A percentile compares a stretch with the other conserved stretches of the same genome.
Conservation (phyloP, 2,113 vertebrate genomes). For the Chamaea fasciata region DNA sequence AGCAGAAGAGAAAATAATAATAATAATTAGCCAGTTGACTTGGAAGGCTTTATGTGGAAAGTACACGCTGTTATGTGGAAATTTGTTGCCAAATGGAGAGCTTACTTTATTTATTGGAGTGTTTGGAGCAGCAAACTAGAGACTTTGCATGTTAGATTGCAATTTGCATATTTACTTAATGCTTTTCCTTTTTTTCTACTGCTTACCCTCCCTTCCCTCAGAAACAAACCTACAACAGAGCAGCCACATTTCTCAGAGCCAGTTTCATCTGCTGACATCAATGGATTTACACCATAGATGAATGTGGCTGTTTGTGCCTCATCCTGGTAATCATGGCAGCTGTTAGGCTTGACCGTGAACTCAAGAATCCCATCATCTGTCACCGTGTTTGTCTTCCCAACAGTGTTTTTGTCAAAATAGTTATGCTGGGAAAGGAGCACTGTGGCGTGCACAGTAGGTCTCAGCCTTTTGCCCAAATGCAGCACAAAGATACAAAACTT, state of each 20-base stretch:
- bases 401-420: neutral
- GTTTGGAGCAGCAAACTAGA: conserved; percentile 6
- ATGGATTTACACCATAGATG: neutral
- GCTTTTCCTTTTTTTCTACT: neutral
- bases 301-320: neutral
- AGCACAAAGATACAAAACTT: neutral
- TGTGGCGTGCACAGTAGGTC: neutral
- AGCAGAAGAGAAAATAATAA: conserved; percentile 32
- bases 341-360: neutral
- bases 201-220: neutral
- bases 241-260: neutral
- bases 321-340: neutral
- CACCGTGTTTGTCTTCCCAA: neutral
- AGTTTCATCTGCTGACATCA: neutral
- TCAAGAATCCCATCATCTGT: neutral
- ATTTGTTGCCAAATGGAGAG: conserved; percentile 7
- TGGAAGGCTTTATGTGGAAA: conserved; percentile 26
- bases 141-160: conserved; percentile 28
- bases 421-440: neutral
- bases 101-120: conserved; percentile 36
- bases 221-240: neutral
- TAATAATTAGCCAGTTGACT: conserved; percentile 42
- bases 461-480: neutral
- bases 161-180: conserved; percentile 42
- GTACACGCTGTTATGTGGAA: neutral